Percentiles rank a stretch among this genome's conserved stretches.
Conservation (phyloP, 2,113 vertebrate genomes). For the Ophthalmolycus amberensis region DNA sequence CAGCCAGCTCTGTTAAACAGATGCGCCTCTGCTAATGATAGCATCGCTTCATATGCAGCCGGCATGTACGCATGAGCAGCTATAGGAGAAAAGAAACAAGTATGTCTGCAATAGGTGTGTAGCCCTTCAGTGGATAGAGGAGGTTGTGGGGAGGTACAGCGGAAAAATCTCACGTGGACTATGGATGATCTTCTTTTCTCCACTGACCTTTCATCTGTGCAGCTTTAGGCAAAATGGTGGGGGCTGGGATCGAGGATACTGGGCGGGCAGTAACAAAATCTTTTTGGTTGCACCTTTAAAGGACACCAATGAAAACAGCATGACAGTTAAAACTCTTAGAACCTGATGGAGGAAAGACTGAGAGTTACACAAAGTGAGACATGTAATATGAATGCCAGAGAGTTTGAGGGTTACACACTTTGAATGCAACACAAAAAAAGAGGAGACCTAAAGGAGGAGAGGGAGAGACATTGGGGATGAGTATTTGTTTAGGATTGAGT, state of each 20-base stretch:
- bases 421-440: neutral
- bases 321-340: conserved; percentile 11
- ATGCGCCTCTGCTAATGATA: conserved; percentile 68
- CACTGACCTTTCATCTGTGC: conserved; percentile 45
- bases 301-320: neutral
- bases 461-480: neutral
- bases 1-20: conserved; percentile 65
- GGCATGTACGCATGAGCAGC: conserved; percentile 5
- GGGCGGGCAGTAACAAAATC: conserved; percentile 1
- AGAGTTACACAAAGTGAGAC: conserved; percentile 9
- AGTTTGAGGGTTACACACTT: neutral
- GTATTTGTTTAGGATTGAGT: neutral
- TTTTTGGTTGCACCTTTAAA: conserved; percentile 20
- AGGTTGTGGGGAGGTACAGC: neutral
- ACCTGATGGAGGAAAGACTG: conserved; percentile 6
- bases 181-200: conserved; percentile 44
- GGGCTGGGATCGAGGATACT: neutral
- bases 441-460: neutral
- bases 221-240: conserved; percentile 17
- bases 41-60: conserved; percentile 41
- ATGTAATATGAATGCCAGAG: neutral
- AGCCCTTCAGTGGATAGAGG: conserved; percentile 12
- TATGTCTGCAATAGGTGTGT: conserved; percentile 16
- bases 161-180: conserved; percentile 39
- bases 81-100: conserved; percentile 31